These are phyloP conservation scores for Hypothenemus hampei DNA, from an alignment of 1,140 invertebrate genomes.

Conservation along the genomic window DNA sequence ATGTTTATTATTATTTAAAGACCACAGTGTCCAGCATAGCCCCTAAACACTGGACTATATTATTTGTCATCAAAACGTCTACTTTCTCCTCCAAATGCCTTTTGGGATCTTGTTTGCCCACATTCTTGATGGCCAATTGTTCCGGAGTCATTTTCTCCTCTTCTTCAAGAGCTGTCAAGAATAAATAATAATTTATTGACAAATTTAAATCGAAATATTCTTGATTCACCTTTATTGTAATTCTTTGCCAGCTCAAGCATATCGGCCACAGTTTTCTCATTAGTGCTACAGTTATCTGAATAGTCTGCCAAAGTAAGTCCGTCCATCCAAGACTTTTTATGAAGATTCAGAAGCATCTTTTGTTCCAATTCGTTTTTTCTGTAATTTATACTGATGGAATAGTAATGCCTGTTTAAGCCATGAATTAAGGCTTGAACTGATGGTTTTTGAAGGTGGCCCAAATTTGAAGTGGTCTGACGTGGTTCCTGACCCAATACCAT, in stretches of 20 bases:
- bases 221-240: conserved; percentile 78
- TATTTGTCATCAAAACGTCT: conserved; percentile 93
- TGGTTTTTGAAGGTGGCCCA: conserved; percentile 97
- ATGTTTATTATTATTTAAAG: conserved; percentile 86
- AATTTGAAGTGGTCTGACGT: conserved; percentile 96
- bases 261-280: conserved; percentile 89
- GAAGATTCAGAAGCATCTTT: conserved; percentile 98
- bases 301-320: conserved; percentile 94
- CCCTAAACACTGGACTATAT: conserved; percentile 97
- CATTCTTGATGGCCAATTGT: conserved; percentile 98
- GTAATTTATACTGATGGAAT: conserved; percentile 99
- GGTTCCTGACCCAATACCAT: conserved; percentile 99
- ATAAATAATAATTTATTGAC: not conserved
- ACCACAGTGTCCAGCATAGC: conserved; percentile 98
- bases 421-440: conserved; percentile 99
- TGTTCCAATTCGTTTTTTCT: conserved; percentile 98
- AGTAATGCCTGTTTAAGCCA: conserved; percentile 98
- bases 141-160: conserved; percentile 99
- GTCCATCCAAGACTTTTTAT: conserved; percentile 99
- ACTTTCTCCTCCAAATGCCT: conserved; percentile 99
- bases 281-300: conserved; percentile 85
- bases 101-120: conserved; percentile 99
- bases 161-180: conserved; percentile 77
- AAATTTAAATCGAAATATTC: not conserved
- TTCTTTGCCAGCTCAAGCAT: conserved; percentile 98